Evolutionary conservation across 2,888 invertebrate genomes (phyloP).

Genomic region (Caenorhabditis drosophilae): DNA sequence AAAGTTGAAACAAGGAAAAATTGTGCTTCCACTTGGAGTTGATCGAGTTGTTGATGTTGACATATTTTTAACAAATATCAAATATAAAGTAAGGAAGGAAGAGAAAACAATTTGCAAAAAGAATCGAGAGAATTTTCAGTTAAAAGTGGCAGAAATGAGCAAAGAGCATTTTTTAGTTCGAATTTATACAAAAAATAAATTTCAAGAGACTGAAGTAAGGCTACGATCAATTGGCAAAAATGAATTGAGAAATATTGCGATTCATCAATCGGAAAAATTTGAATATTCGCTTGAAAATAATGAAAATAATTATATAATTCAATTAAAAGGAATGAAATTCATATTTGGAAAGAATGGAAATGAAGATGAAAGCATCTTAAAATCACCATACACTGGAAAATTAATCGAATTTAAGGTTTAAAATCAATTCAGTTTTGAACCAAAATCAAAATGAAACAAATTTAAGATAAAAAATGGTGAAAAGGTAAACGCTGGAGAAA

Average conservation of each 20-base stretch:
- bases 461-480: constrained; percentile 9
- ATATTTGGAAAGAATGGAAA: constrained; percentile 18
- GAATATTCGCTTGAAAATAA: constrained; percentile 25
- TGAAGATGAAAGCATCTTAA: constrained; percentile 14
- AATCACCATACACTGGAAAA: constrained; percentile 35
- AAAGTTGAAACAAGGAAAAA: constrained; percentile 17
- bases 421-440: too few species aligned
- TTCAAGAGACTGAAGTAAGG: neutral
- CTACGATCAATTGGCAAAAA: neutral
- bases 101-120: too few species aligned
- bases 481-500: constrained; percentile 22
- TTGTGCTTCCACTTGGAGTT: constrained; percentile 16
- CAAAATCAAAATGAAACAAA: neutral
- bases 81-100: too few species aligned
- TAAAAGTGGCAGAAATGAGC: neutral
- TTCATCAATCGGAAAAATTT: constrained; percentile 10
- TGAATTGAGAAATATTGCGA: neutral
- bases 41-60: constrained; percentile 9
- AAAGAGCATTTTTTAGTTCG: neutral
- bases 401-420: constrained; percentile 27
- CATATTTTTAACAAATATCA: constrained; percentile 2
- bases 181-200: neutral
- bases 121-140: constrained; percentile 11
- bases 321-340: constrained; percentile 9
- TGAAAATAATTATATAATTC: constrained; percentile 9